Base-by-base conservation (phyloP, 2,888 invertebrate species). In the Gisinianus flammeolus region DNA sequence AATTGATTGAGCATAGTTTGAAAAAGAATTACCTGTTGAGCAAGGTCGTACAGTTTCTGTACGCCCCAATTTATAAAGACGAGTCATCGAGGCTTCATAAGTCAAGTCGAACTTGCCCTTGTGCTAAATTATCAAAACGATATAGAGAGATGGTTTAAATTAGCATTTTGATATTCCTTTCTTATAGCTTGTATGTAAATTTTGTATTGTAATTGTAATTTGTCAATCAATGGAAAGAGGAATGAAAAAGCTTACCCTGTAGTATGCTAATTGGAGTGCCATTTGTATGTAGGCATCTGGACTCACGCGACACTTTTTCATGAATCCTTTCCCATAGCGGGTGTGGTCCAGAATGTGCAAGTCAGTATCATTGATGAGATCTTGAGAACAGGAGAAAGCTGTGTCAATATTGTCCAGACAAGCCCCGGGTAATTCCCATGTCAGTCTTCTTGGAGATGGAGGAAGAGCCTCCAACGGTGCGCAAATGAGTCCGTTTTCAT, bases 21-120 rank as follows among this genome's bases (percentile, higher is more conserved):
- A n/a, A n/a, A n/a, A n/a, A n/a, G n/a, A n/a, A n/a, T n/a, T n/a
- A n/a, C n/a, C n/a, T n/a, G 8, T 62, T 2, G 97, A 96, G 86
- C 98, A 97, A 0, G 97, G 96, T 79, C 98, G 90, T 0, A 99
- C 98, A 0, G 99, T 99, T 89, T 99, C 99, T 0, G 98, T 99
- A 83, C 99, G 91, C 0, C 98, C 98, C 88, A 98, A 98, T 79
- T 97, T 91, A 89, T 92, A 99, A 83, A 99, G 89, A 79, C 98
- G 90, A 0, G 98, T 99, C 98, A 99, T 99, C 26, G 97, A 97
- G 0, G 99, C 98, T 89, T 99, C 98, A 87, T 99, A 99, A 0
- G 98, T 98, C 80, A 98, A 89, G 86, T 94, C 95, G 88, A 99
- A 98, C 83, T 94, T 94, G 0, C 93, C 93, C 75, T 95, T 93